Evolutionary conservation across 2,888 invertebrate genomes (phyloP), one percentile per base, ranked within the genome.

Genomic region (Xanthorhoe designata): DNA sequence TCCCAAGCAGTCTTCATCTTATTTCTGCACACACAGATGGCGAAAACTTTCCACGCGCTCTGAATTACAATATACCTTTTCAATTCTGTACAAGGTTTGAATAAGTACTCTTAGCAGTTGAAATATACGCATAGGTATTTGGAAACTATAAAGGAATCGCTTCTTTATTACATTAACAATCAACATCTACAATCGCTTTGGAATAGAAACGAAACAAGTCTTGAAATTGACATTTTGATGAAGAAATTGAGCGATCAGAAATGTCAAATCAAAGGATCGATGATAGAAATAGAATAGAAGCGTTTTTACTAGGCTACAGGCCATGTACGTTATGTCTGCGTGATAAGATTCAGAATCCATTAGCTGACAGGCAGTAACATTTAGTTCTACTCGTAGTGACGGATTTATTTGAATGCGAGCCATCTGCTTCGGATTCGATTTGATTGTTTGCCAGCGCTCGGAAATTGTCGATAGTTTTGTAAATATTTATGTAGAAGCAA

Each of bases 351-450:
- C 9, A 42, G 1, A 61, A 42, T 47, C 10, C 13, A 24, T 29
- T 47, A 15, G 24, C 50, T 52, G 6, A 35, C 32, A 18, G 49
- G 47, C 24, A 52, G 32, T 29, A 56, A 47, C 56, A 56, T 51
- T 15, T 51, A 29, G 38, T 24, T 24, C 24, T 24, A 24, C 24
- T 24, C 53, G 53, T 66, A 59, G 51, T 55, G 72, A 69, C 47
- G 61, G 69, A 70, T 72, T 74, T 70, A 74, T 70, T 64, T 54
- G 69, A 68, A 57, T 59, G 24, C 50, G 47, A 59, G 70, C 65
- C 74, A 73, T 72, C 64, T 73, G 73, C 15, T 63, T 61, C n/a
- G 59, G 52, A 58, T 63, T 66, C 69, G 61, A 64, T 61, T 70
- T 64, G 68, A 69, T 69, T 69, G 61, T 69, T 62, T 72, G 70